Conservation (phyloP, 30 jellyfish, hydroid and myxozoan species). For the Turritopsis rubra region DNA sequence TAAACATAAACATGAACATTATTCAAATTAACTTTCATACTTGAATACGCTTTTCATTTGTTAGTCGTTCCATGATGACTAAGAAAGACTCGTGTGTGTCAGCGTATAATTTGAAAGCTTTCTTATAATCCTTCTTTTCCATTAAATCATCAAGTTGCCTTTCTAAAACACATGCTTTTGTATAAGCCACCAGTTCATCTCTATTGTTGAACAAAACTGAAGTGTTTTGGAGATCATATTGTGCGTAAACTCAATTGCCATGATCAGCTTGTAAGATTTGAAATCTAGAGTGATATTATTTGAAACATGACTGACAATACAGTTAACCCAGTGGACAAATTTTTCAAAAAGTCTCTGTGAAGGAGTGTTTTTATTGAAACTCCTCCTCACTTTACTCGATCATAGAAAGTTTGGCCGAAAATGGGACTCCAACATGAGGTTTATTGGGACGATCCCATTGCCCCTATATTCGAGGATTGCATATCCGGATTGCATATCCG, state of each 20-base stretch:
- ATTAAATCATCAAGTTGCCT: conserved; percentile 31
- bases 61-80: neutral
- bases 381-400: too few relatives aligned
- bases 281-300: conserved; percentile 41
- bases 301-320: too few relatives aligned
- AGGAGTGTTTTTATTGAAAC: neutral
- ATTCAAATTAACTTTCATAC: neutral
- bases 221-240: conserved; percentile 20
- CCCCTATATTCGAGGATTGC: neutral
- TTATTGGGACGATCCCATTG: too few relatives aligned
- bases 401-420: too few relatives aligned
- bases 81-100: neutral
- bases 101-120: conserved; percentile 25
- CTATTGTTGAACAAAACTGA: conserved; percentile 29
- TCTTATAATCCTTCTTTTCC: conserved; percentile 47
- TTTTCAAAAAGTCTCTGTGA: too few relatives aligned
- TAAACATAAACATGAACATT: too few relatives aligned
- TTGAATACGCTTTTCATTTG: neutral
- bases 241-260: conserved; percentile 52
- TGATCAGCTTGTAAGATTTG: conserved; percentile 46
- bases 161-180: conserved; percentile 26
- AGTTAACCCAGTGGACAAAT: too few relatives aligned
- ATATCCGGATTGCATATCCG: too few relatives aligned
- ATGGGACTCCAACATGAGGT: too few relatives aligned
- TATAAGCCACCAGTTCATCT: conserved; percentile 33